Evolutionary conservation across 2,888 invertebrate species (phyloP).

Genomic region (Apamea crenata): DNA sequence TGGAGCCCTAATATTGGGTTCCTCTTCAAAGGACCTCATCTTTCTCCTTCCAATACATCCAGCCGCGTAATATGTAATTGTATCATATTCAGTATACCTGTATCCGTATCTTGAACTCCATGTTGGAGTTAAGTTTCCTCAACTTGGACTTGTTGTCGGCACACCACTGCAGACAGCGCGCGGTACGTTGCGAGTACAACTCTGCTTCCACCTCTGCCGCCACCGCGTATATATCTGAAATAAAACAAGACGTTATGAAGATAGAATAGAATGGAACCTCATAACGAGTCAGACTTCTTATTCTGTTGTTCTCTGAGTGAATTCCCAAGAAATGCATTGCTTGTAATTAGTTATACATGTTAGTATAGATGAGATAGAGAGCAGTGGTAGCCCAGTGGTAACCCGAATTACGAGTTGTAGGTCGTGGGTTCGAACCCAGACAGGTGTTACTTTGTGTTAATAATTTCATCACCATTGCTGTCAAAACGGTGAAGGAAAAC

Average conservation of each 20-base stretch:
- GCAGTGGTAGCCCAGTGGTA: no score
- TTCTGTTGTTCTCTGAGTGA: no score
- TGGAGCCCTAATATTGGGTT: background rate
- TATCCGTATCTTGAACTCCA: slow-evolving; percentile 97
- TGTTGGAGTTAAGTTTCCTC: slow-evolving; percentile 97
- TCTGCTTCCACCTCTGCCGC: slow-evolving; percentile 97
- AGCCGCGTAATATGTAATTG: background rate
- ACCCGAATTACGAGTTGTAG: no score
- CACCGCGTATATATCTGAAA: slow-evolving; percentile 94
- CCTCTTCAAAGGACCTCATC: background rate
- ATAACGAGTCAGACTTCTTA: no score
- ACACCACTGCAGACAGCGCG: slow-evolving; percentile 98
- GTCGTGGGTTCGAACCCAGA: no score
- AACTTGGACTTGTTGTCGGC: slow-evolving; percentile 98
- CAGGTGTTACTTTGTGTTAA: no score
- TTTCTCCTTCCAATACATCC: background rate
- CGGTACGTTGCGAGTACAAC: slow-evolving; percentile 94
- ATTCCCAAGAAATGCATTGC: no score
- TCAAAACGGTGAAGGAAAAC: no score
- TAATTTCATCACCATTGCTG: no score
- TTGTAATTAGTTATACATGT: no score
- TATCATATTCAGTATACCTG: slow-evolving; percentile 25
- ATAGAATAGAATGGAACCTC: background rate
- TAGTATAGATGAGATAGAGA: no score
- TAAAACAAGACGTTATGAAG: background rate